Evolutionary conservation across 2,888 invertebrate species (phyloP).

Genomic region (Pristionchus mayeri): DNA sequence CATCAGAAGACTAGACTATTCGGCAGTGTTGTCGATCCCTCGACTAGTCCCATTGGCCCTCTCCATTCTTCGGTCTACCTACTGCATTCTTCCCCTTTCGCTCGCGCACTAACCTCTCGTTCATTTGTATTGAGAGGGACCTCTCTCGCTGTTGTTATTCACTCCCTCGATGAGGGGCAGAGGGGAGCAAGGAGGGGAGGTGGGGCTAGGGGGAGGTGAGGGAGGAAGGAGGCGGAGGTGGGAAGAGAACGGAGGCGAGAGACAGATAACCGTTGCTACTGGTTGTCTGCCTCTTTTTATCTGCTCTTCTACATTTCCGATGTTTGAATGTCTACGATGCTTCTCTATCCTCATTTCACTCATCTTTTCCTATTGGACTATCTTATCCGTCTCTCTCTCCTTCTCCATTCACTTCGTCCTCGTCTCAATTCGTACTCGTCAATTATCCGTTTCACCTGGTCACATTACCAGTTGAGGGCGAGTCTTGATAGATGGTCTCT

Average conservation of each 20-base stretch:
- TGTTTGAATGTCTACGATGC: no score
- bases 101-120: slow-evolving; percentile 21
- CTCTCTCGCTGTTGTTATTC: slow-evolving; percentile 14
- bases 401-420: not conserved
- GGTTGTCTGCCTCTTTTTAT: not conserved
- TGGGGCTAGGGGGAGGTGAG: not conserved
- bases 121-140: slow-evolving; percentile 43
- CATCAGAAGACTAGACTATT: no score
- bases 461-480: not conserved
- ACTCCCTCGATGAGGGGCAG: not conserved
- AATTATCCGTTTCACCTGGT: slow-evolving; percentile 35
- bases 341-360: no score
- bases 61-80: not conserved
- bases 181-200: slow-evolving; percentile 7
- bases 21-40: no score
- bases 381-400: not conserved
- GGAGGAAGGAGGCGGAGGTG: not conserved
- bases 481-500: not conserved
- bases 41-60: no score
- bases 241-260: not conserved
- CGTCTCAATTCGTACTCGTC: not conserved
- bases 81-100: not conserved
- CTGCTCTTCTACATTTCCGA: not conserved
- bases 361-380: not conserved
- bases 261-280: not conserved